Conservation (phyloP, 1,140 invertebrate species). For the Drosophila pruinosa region DNA sequence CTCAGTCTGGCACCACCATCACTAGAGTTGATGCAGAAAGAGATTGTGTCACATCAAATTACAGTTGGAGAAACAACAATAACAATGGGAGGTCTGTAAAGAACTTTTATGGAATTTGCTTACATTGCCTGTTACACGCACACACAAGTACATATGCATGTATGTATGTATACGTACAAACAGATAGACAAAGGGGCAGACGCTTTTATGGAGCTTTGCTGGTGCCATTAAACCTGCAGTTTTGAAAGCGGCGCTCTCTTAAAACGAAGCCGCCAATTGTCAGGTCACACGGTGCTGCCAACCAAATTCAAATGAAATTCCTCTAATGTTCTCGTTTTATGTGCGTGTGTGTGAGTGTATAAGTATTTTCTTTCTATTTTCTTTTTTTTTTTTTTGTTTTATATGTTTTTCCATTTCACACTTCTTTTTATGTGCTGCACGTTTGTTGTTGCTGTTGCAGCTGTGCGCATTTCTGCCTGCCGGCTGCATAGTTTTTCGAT, state of each 20-base stretch:
- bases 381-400: conserved; percentile 21
- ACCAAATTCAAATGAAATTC: conserved; percentile 43
- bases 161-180: not conserved
- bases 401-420: conserved; percentile 52
- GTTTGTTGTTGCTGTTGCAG: conserved; percentile 37
- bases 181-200: not conserved
- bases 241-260: conserved; percentile 18
- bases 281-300: conserved; percentile 26
- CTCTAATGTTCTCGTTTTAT: conserved; percentile 36
- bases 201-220: conserved; percentile 3
- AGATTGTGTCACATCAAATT: conserved; percentile 47
- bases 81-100: conserved; percentile 25
- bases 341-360: conserved; percentile 8
- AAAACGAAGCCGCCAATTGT: conserved; percentile 23
- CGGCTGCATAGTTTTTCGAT: conserved; percentile 43
- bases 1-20: not conserved
- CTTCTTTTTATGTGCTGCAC: conserved; percentile 53
- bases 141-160: not conserved
- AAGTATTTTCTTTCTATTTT: not conserved
- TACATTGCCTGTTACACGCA: conserved; percentile 14
- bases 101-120: conserved; percentile 30
- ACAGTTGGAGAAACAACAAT: conserved; percentile 15
- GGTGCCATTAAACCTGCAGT: not conserved
- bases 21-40: conserved; percentile 29
- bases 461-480: conserved; percentile 42